These are phyloP conservation scores for Bos javanicus DNA, from an alignment of 2,113 vertebrate genomes.

Conservation along the genomic window DNA sequence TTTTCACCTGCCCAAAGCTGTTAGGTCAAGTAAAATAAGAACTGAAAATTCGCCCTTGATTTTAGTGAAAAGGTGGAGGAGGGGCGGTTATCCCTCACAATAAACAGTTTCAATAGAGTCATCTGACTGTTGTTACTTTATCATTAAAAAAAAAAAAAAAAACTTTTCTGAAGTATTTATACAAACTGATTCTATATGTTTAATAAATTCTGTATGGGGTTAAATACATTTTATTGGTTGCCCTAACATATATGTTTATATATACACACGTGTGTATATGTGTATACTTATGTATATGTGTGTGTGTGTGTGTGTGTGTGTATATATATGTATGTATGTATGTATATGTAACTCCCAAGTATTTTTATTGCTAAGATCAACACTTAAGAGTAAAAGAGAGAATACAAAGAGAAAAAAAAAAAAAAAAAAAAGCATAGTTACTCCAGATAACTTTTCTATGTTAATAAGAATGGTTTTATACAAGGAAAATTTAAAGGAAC, in stretches of 20 bases:
- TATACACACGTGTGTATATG: neutral
- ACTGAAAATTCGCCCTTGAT: neutral
- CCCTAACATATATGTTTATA: neutral
- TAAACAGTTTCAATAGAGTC: neutral
- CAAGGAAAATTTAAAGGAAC: neutral
- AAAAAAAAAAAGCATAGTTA: neutral
- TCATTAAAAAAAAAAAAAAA: neutral
- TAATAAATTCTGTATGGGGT: neutral
- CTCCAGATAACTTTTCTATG: neutral
- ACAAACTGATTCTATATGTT: neutral
- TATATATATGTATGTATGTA: accelerated
- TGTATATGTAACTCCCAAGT: neutral
- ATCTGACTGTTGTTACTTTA: neutral
- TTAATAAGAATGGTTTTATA: neutral
- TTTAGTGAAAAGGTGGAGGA: neutral
- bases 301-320: too few relatives aligned
- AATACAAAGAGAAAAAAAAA: neutral
- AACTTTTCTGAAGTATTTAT: neutral
- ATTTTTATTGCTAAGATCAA: neutral
- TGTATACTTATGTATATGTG: accelerated
- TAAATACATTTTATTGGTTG: neutral
- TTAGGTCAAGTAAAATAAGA: neutral
- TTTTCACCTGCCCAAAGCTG: neutral
- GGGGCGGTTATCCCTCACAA: neutral
- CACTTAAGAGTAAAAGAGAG: neutral